Conservation (phyloP, 2,888 invertebrate genomes). For the Germaria angustata region DNA sequence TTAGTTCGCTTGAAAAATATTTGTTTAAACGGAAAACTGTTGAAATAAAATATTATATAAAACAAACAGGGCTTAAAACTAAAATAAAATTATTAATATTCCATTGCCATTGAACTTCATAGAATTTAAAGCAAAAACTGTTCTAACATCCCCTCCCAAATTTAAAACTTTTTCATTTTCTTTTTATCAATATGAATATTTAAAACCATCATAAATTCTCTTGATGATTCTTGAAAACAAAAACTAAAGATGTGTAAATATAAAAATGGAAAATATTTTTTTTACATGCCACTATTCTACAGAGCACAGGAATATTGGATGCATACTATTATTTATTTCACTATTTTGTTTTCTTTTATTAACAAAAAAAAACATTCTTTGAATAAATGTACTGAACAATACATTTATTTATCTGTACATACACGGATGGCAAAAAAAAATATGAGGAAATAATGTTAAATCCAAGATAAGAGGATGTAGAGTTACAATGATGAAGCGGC, state of each 20-base stretch:
- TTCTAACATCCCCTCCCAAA: too few relatives aligned
- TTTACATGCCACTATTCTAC: not conserved
- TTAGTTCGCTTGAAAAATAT: too few relatives aligned
- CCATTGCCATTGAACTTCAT: too few relatives aligned
- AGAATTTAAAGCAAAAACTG: too few relatives aligned
- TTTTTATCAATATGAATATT: slow-evolving; percentile 8
- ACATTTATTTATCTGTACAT: slow-evolving; percentile 22
- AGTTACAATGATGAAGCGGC: slow-evolving; percentile 26
- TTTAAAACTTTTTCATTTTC: too few relatives aligned
- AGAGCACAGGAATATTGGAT: slow-evolving; percentile 23
- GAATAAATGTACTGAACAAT: slow-evolving; percentile 21
- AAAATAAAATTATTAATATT: too few relatives aligned
- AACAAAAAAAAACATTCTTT: not conserved
- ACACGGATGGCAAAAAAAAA: not conserved
- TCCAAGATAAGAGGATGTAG: slow-evolving; percentile 54
- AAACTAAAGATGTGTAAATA: slow-evolving; percentile 17
- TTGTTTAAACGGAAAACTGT: too few relatives aligned
- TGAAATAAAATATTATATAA: too few relatives aligned
- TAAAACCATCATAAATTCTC: slow-evolving; percentile 31
- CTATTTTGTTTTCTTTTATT: slow-evolving; percentile 1
- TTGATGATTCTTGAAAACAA: not conserved
- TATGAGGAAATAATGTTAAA: slow-evolving; percentile 28
- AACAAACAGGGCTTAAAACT: too few relatives aligned
- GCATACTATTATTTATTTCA: slow-evolving; percentile 14
- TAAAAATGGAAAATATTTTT: slow-evolving; percentile 28